These are phyloP conservation scores for Himalopsyche phryganea DNA, from an alignment of 1,140 invertebrate species.

Conservation along the genomic window DNA sequence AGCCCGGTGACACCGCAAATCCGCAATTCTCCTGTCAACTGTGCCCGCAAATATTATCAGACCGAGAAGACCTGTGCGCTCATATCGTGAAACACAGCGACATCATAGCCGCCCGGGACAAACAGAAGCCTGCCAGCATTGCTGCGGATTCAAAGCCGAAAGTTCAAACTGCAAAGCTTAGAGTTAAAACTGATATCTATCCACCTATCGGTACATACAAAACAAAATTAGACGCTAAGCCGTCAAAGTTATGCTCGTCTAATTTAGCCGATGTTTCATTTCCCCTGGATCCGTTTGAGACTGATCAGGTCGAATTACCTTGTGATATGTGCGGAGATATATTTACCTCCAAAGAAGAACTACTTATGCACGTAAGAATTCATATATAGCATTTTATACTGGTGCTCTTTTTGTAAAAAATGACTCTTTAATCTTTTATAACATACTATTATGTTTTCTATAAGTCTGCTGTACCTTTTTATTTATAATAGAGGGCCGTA, in stretches of 20 bases:
- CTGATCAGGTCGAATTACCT: not conserved
- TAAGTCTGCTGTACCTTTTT: no score
- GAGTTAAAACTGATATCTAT: slow-evolving; percentile 12
- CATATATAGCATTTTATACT: slow-evolving; percentile 24
- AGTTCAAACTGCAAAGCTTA: slow-evolving; percentile 3
- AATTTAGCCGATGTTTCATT: not conserved
- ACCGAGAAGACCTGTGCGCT: slow-evolving; percentile 51
- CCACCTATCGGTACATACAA: not conserved
- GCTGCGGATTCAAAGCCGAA: not conserved
- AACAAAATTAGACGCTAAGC: not conserved
- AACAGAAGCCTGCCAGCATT: slow-evolving; percentile 23
- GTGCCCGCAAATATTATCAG: slow-evolving; percentile 44
- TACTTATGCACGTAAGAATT: slow-evolving; percentile 11
- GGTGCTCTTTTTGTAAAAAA: no score
- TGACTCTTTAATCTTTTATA: no score
- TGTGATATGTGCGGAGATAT: slow-evolving; percentile 22
- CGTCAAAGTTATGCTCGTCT: not conserved
- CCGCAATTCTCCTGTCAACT: slow-evolving; percentile 44
- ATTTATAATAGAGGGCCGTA: no score
- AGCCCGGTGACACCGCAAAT: slow-evolving; percentile 31
- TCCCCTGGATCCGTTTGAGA: not conserved
- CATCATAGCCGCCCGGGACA: slow-evolving; percentile 48
- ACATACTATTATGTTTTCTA: no score
- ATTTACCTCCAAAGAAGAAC: slow-evolving; percentile 9
- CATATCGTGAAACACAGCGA: slow-evolving; percentile 55